Percentiles rank a stretch among this genome's conserved stretches.
Conservation (phyloP, 2,113 vertebrate species). For the Arenaria interpres region DNA sequence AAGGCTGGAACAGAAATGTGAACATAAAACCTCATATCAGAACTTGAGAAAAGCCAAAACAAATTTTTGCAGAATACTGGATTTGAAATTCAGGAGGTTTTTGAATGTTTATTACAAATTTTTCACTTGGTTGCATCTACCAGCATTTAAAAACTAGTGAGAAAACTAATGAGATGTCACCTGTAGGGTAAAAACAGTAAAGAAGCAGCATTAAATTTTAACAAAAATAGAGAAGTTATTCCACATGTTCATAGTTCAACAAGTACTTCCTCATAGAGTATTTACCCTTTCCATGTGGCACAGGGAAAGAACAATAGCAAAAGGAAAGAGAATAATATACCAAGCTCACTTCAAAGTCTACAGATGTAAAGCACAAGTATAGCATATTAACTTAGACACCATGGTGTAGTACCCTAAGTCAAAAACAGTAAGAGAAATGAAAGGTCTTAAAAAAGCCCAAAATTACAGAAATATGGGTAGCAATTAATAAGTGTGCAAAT, state of each 20-base stretch:
- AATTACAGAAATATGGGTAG: neutral
- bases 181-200: neutral
- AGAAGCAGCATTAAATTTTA: rapidly evolving
- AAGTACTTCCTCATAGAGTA: neutral
- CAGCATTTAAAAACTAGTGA: neutral
- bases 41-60: neutral
- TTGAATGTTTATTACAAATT: neutral
- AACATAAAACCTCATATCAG: neutral
- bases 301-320: neutral
- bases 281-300: neutral
- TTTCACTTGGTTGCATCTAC: neutral
- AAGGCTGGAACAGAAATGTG: neutral
- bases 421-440: neutral
- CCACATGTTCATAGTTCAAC: neutral
- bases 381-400: neutral
- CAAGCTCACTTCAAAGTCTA: neutral
- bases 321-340: neutral
- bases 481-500: neutral
- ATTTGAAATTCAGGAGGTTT: neutral
- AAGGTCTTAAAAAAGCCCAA: neutral
- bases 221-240: neutral
- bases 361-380: neutral
- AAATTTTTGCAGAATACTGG: neutral
- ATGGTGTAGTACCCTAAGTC: neutral
- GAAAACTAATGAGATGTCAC: neutral